A percentile compares a stretch with the other conserved stretches of the same genome.
These are phyloP conservation scores for Ditylenchus dipsaci DNA, from an alignment of 1,140 invertebrate genomes.

Conservation along the genomic window DNA sequence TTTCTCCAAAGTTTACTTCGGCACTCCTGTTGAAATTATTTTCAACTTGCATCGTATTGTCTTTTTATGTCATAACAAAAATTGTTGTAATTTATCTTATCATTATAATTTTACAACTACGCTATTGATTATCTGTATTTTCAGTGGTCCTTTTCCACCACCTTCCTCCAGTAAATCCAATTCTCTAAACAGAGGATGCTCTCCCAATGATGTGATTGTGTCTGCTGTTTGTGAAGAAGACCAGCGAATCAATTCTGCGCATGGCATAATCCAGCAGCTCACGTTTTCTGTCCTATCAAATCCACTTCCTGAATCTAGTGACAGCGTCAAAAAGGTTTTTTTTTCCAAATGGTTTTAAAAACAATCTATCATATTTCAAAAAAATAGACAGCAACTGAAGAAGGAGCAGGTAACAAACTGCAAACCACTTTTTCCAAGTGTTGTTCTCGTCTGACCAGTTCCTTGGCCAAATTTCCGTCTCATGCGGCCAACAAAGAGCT, in stretches of 20 bases:
- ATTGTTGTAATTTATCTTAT: too few relatives aligned
- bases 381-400: too few relatives aligned
- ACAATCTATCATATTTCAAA: too few relatives aligned
- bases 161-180: constrained; percentile 42
- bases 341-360: not conserved
- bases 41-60: too few relatives aligned
- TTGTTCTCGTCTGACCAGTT: too few relatives aligned
- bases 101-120: too few relatives aligned
- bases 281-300: constrained; percentile 16
- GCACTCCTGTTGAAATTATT: too few relatives aligned
- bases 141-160: constrained; percentile 45
- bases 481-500: constrained; percentile 17
- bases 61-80: too few relatives aligned
- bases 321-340: not conserved
- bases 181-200: constrained; percentile 45
- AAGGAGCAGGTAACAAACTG: too few relatives aligned
- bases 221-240: constrained; percentile 42
- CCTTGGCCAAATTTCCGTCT: constrained; percentile 16
- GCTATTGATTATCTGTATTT: too few relatives aligned
- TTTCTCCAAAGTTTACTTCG: too few relatives aligned
- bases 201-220: constrained; percentile 38
- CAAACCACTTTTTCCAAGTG: too few relatives aligned
- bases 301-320: not conserved
- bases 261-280: constrained; percentile 53
- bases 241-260: constrained; percentile 29